Evolutionary conservation across 2,797 vertebrate species (phyloP).

Genomic region (Clarias platycephalus): DNA sequence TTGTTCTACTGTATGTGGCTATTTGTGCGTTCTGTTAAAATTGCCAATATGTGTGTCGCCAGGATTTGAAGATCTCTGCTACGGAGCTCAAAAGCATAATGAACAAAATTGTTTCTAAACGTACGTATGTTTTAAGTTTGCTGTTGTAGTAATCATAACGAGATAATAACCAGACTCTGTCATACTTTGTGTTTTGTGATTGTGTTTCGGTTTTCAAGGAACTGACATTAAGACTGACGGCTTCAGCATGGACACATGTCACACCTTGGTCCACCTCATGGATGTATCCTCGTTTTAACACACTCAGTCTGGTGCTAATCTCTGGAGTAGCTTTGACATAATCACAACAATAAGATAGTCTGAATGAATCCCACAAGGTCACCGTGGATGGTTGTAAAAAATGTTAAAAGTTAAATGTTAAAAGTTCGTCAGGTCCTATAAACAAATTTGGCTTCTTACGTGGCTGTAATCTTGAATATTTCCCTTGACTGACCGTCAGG

Average conservation of each 20-base stretch:
- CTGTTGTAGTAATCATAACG: not conserved
- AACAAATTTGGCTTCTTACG: constrained; percentile 23
- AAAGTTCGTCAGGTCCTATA: not conserved
- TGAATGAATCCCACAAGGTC: not conserved
- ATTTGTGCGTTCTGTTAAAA: not conserved
- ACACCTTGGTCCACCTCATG: constrained; percentile 86
- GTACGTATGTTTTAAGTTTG: constrained; percentile 65
- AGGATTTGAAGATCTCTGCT: constrained; percentile 84
- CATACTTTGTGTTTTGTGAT: not conserved
- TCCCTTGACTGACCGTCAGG: constrained; percentile 74
- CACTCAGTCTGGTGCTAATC: not conserved
- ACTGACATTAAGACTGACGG: constrained; percentile 83
- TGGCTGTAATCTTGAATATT: not conserved
- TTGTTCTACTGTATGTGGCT: not conserved
- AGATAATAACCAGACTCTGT: not conserved
- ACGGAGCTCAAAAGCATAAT: constrained; percentile 76
- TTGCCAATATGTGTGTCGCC: constrained; percentile 1
- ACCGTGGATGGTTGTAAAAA: not conserved
- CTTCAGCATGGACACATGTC: constrained; percentile 82
- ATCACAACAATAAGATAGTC: not conserved
- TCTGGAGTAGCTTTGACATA: not conserved
- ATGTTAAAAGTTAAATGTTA: not conserved
- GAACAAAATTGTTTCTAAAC: constrained; percentile 78
- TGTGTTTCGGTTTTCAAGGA: constrained; percentile 67
- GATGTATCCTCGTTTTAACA: constrained; percentile 81